A percentile compares a stretch with the other conserved stretches of the same genome.
phyloP scores from a whole-genome alignment of 2,113 vertebrate species.

The Aldabrachelys gigantea region DNA sequence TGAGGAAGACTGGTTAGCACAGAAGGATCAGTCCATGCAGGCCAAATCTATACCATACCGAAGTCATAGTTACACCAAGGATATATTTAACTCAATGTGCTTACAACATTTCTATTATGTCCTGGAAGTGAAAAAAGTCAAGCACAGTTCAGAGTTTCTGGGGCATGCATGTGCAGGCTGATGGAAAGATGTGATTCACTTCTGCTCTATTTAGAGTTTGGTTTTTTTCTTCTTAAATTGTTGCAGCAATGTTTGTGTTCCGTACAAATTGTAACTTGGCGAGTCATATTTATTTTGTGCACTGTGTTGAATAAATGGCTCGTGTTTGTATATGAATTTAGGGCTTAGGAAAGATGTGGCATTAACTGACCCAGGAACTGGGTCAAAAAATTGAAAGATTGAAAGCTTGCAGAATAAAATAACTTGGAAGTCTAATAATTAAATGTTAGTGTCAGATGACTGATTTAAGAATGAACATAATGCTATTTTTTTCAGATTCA shows the following conservation, averaged over 20 bases:
- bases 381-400: background rate
- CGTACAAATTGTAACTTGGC: background rate
- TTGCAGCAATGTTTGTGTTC: slow-evolving; percentile 22
- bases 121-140: slow-evolving; percentile 54
- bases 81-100: slow-evolving; percentile 15
- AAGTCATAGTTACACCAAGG: background rate
- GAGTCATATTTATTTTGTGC: background rate
- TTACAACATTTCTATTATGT: slow-evolving; percentile 12
- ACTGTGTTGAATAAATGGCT: background rate
- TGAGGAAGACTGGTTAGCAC: background rate
- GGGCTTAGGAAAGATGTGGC: background rate
- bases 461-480: background rate
- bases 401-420: background rate
- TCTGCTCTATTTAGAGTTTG: slow-evolving; percentile 67
- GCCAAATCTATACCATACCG: slow-evolving; percentile 32
- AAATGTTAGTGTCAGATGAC: background rate
- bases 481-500: background rate
- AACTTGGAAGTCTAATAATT: background rate
- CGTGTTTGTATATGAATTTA: background rate
- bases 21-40: slow-evolving; percentile 3
- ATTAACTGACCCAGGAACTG: rapidly evolving
- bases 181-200: slow-evolving; percentile 68
- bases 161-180: slow-evolving; percentile 58
- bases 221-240: background rate
- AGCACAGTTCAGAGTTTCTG: slow-evolving; percentile 8